Base-by-base conservation (phyloP, 2,113 vertebrate genomes). In the Potamarius usumacintae region DNA sequence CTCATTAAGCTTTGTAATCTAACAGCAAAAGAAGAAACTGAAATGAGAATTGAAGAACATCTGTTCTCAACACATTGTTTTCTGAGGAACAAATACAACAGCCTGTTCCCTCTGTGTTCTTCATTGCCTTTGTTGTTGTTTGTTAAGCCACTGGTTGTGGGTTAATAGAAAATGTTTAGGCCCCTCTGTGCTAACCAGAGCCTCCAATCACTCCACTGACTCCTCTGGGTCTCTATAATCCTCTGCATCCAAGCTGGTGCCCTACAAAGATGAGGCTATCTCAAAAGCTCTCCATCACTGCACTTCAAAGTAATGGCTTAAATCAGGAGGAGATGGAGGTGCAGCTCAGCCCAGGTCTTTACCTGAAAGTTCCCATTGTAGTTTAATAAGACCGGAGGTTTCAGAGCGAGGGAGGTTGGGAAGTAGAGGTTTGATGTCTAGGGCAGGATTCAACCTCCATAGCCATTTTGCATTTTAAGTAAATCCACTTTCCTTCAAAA, bases 291-390 rank as follows among this genome's bases (percentile, higher is more conserved):
- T 91, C 85, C 82, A 91, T 94, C 93, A 92, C 90, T 80, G 88
- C 88, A 94, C 93, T 94, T 95, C 93, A 95, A 95, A 95, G 95
- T 92, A 90, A 55, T 89, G 34, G 84, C 74, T 89, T 80, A 88
- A 77, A 91, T 91, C 86, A 87, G 89, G 90, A 88, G 87, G 88
- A 89, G 91, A 92, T 90, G 87, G 88, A 91, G 92, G 92, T 92
- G 42, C 84, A 84, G 78, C 87, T 34, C 81, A 89, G 76, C 91
- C 89, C 88, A 89, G 12, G 86, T 82, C 72, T 89, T 81, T 88
- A 88, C 83, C 91, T 80, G 84, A 88, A 81, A 83, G 52, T 62
- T 7, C 78, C 84, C 85, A 82, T 90, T 89, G 62, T 78, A 52
- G n/a, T 27, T 2, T n/a, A 53, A 63, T 77, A 58, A 85, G 79